These are phyloP conservation scores for Polypedilum vanderplanki DNA, from an alignment of 1,140 invertebrate genomes.

Conservation along the genomic window DNA sequence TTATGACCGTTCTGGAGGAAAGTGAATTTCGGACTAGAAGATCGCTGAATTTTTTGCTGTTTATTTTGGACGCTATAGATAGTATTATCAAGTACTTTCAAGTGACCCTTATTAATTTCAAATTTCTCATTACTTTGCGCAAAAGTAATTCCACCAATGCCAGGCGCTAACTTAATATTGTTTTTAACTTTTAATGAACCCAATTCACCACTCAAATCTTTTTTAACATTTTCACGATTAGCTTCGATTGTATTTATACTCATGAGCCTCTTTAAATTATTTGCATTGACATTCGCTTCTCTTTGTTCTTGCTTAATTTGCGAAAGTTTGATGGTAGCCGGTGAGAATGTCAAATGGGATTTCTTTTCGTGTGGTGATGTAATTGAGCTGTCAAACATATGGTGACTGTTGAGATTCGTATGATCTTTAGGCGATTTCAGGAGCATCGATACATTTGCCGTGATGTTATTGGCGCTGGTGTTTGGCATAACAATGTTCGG, in stretches of 20 bases:
- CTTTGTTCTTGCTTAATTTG: slow-evolving; percentile 44
- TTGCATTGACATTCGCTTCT: slow-evolving; percentile 34
- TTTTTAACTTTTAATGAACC: slow-evolving; percentile 37
- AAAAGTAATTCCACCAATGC: slow-evolving; percentile 43
- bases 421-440: slow-evolving; percentile 35
- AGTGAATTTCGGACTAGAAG: not conserved
- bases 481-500: slow-evolving; percentile 65
- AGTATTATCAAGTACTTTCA: slow-evolving; percentile 34
- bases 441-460: slow-evolving; percentile 32
- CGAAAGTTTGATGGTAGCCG: slow-evolving; percentile 52
- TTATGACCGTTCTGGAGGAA: not conserved
- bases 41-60: slow-evolving; percentile 38
- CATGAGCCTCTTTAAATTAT: slow-evolving; percentile 39
- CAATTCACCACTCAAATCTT: slow-evolving; percentile 49
- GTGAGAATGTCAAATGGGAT: slow-evolving; percentile 59
- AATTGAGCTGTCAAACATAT: slow-evolving; percentile 41
- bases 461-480: slow-evolving; percentile 32
- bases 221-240: slow-evolving; percentile 49
- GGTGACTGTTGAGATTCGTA: slow-evolving; percentile 34
- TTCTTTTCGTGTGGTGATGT: slow-evolving; percentile 50
- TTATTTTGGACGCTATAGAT: slow-evolving; percentile 45
- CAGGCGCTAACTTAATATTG: slow-evolving; percentile 41
- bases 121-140: slow-evolving; percentile 34
- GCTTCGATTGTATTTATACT: slow-evolving; percentile 46
- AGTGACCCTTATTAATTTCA: slow-evolving; percentile 2